Percentiles rank a stretch among this genome's conserved stretches.
Evolutionary conservation across 2,797 vertebrate genomes (phyloP).

Genomic region (Parambassis ranga): DNA sequence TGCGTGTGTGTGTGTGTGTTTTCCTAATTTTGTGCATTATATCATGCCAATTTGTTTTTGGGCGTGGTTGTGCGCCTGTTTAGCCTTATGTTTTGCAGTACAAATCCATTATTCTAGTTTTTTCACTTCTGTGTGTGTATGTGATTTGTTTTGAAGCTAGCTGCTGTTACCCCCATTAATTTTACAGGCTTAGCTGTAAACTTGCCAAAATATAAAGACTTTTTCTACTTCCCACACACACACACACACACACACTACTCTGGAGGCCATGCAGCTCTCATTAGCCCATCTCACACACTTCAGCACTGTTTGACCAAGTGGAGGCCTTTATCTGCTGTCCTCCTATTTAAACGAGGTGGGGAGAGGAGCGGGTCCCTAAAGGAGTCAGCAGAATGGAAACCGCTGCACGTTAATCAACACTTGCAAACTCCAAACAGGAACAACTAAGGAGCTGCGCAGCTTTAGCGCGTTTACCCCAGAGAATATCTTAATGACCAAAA

Average conservation of each 20-base stretch:
- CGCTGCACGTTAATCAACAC: conserved; percentile 63
- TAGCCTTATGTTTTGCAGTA: conserved; percentile 24
- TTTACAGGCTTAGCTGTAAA: conserved; percentile 27
- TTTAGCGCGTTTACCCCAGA: conserved; percentile 59
- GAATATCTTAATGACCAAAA: conserved; percentile 69
- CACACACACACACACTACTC: neutral
- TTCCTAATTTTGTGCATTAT: conserved; percentile 52
- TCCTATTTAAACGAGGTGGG: conserved; percentile 60
- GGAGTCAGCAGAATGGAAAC: conserved; percentile 74
- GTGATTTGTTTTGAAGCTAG: conserved; percentile 24
- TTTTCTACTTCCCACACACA: neutral
- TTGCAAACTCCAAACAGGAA: conserved; percentile 48
- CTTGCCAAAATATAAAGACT: conserved; percentile 2
- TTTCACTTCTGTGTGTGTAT: neutral
- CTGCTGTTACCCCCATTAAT: conserved; percentile 24
- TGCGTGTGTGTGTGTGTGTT: conserved; percentile 15
- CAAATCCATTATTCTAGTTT: too few relatives aligned
- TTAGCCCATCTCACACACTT: conserved; percentile 59
- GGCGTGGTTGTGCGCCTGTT: conserved; percentile 28
- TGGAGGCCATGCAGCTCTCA: conserved; percentile 48
- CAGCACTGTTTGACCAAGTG: conserved; percentile 61
- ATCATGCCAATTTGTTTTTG: conserved; percentile 54
- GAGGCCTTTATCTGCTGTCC: conserved; percentile 55
- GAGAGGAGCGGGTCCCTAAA: conserved; percentile 54
- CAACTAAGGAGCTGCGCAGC: conserved; percentile 44